Percentiles rank a stretch among this genome's conserved stretches.
Conservation (phyloP, 2,113 vertebrate species). For the Leiothrix lutea region DNA sequence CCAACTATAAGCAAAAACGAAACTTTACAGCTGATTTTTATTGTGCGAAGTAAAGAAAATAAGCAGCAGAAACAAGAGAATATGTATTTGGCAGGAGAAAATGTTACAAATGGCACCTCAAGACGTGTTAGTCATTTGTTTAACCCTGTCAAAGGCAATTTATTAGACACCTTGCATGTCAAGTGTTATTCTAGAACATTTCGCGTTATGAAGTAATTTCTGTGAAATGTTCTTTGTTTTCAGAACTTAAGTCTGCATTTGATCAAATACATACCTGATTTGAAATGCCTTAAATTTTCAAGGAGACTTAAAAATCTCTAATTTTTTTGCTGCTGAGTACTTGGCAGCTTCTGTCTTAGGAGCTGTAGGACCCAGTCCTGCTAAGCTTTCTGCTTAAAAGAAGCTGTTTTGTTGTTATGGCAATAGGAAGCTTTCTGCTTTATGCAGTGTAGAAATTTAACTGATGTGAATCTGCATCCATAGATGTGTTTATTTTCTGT, state of each 20-base stretch:
- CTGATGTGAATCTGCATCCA: neutral
- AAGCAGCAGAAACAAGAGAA: neutral
- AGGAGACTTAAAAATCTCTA: neutral
- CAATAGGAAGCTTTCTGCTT: constrained; percentile 16
- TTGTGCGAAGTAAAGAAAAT: neutral
- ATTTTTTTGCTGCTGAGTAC: neutral
- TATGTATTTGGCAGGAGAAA: neutral
- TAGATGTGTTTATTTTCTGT: neutral
- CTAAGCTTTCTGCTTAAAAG: neutral
- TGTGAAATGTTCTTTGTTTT: neutral
- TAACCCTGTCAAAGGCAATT: neutral
- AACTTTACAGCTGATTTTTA: neutral
- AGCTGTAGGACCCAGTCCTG: neutral
- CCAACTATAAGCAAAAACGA: constrained; percentile 20
- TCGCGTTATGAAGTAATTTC: neutral
- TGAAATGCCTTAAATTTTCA: neutral
- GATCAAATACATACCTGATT: neutral
- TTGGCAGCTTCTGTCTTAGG: neutral
- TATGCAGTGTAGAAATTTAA: neutral
- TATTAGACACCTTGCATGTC: neutral
- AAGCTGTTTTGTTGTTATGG: constrained; percentile 11
- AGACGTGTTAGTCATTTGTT: neutral
- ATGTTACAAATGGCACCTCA: neutral
- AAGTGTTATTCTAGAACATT: neutral
- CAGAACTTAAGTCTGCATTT: neutral